Conservation (phyloP, 2,113 vertebrate genomes). For the Cyprinodon brontotheroides region DNA sequence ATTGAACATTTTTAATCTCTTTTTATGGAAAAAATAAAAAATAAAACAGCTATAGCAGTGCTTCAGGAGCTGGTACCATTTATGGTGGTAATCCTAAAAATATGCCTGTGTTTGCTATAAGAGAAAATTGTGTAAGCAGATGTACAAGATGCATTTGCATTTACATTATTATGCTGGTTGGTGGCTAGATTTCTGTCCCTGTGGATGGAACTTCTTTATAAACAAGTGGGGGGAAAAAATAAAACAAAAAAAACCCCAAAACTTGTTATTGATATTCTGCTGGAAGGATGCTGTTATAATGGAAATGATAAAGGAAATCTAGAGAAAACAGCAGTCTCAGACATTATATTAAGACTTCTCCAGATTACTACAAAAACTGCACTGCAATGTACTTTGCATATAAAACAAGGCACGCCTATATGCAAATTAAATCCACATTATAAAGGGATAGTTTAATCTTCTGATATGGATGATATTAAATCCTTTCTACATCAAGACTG, state of each 20-base stretch:
- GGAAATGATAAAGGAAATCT: background rate
- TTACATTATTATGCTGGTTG: background rate
- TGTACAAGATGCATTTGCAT: background rate
- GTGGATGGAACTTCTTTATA: background rate
- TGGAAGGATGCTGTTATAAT: background rate
- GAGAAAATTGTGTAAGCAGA: background rate
- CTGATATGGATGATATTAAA: background rate
- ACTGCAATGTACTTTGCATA: background rate
- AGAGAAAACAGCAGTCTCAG: background rate
- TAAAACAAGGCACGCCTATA: background rate
- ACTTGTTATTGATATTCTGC: background rate
- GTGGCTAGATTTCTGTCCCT: constrained; percentile 7
- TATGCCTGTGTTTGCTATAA: background rate
- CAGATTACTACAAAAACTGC: background rate
- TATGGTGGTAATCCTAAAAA: background rate
- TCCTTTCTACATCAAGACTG: background rate
- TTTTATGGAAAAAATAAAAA: too few species aligned
- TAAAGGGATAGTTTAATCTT: background rate
- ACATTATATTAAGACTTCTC: background rate
- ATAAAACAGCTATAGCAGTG: background rate
- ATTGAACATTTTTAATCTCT: too few species aligned
- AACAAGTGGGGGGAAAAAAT: background rate
- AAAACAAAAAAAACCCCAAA: background rate
- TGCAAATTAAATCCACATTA: background rate
- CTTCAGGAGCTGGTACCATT: background rate